A percentile compares a stretch with the other conserved stretches of the same genome.
Evolutionary conservation across 2,888 invertebrate species (phyloP).

Genomic region (Lithophane ornitopus): DNA sequence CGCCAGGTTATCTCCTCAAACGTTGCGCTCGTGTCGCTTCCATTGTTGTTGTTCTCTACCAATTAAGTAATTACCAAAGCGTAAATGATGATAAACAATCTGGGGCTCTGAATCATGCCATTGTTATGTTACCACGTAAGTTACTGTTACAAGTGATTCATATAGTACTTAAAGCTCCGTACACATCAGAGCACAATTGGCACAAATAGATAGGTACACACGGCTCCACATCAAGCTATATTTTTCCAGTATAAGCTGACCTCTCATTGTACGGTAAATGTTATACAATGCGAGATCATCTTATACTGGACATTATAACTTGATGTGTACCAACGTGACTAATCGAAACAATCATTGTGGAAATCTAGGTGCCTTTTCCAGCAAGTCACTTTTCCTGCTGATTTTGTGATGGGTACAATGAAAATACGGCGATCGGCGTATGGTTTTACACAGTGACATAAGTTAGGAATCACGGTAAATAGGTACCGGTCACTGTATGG

Average conservation of each 20-base stretch:
- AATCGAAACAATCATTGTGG: slow-evolving; percentile 11
- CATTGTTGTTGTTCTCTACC: slow-evolving; percentile 52
- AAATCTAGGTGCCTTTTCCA: not conserved
- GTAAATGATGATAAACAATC: slow-evolving; percentile 50
- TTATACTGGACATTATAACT: too few relatives aligned
- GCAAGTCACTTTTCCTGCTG: slow-evolving; percentile 25
- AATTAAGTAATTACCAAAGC: slow-evolving; percentile 55
- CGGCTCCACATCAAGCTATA: too few relatives aligned
- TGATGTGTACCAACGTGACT: not conserved
- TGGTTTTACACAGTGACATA: not conserved
- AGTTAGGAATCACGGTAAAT: not conserved
- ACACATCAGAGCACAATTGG: not conserved
- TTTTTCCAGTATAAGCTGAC: too few relatives aligned
- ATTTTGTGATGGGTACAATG: not conserved
- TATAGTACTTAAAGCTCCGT: not conserved
- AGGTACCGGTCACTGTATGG: not conserved
- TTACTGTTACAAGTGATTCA: slow-evolving; percentile 41
- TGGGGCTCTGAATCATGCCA: slow-evolving; percentile 26
- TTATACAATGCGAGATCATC: too few relatives aligned
- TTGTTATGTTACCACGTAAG: slow-evolving; percentile 32
- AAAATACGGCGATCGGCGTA: not conserved
- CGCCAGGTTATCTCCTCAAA: slow-evolving; percentile 8
- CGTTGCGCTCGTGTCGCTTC: not conserved
- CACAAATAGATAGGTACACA: not conserved
- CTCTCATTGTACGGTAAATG: too few relatives aligned